Evolutionary conservation across 2,113 vertebrate genomes (phyloP), one percentile per base, ranked within the genome.

Genomic region (Pimephales promelas): DNA sequence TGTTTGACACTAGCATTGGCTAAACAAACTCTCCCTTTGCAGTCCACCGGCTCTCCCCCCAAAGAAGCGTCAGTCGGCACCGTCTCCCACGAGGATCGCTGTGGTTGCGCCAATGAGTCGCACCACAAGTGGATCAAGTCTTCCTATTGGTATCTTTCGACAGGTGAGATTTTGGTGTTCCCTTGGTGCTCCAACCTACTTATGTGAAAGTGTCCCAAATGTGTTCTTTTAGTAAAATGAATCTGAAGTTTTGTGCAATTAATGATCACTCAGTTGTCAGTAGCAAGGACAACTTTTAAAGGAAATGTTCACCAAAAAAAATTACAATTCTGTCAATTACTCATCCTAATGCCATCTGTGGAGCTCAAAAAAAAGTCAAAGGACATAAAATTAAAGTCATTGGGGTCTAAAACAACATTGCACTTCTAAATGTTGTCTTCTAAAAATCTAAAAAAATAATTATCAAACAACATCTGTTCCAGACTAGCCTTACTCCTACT

Each of bases 41-140:
- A 97, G 96, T 86, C 96, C 96, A 49, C 97, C 97, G 59, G 96
- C 95, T 0, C 59, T 98, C 79, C 97, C 97, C 0, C 97, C 97
- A n/a, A 98, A 97, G 88, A 97, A 95, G 14, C 94, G 96, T 5
- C 95, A 95, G 59, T 96, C 97, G 0, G 93, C 95, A 0, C 95
- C 94, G 0, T 92, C 96, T 83, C 95, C 95, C 1, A 97, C 96
- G 52, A 94, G 94, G 18, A 95, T 98, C 61, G 96, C 97, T 0
- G 93, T 98, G 0, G 96, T 98, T 66, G 94, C 95, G 20, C 97
- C 96, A 54, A 96, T 97, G 95, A 97, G 95, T 68, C 92, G 95
- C 75, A 93, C 95, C 82, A 95, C 94, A 85, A 96, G 96, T 8
- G 96, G 96, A 14, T 96, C 95, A 87, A 96, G 95, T 87, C 90